phyloP scores from a whole-genome alignment of 2,888 invertebrate genomes.

The Therioaphis trifolii region DNA sequence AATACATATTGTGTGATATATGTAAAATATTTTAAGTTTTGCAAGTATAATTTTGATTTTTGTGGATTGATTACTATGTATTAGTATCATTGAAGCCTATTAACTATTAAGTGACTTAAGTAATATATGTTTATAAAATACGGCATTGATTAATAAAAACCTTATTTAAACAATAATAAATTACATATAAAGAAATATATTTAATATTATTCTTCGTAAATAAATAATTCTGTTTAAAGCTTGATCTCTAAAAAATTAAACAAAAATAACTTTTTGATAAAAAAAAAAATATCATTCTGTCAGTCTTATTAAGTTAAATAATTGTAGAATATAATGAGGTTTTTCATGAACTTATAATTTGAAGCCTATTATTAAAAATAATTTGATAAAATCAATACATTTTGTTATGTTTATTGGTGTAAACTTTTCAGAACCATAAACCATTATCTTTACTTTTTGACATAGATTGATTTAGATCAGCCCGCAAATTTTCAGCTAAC shows the following conservation, averaged over 20 bases:
- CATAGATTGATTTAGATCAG: slow-evolving; percentile 69
- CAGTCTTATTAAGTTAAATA: neutral
- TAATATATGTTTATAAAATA: no score
- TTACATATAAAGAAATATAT: neutral
- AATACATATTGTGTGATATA: no score
- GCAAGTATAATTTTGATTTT: no score
- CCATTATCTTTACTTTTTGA: slow-evolving; percentile 44
- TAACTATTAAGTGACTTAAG: no score
- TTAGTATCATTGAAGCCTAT: no score
- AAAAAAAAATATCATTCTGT: neutral
- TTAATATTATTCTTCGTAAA: neutral
- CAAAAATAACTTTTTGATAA: slow-evolving; percentile 1
- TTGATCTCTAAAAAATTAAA: neutral
- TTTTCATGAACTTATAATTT: neutral
- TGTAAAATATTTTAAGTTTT: no score
- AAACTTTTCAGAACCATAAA: slow-evolving; percentile 46
- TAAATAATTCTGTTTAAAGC: slow-evolving; percentile 18
- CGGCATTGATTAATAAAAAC: neutral
- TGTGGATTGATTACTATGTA: no score
- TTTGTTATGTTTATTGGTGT: neutral
- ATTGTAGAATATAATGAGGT: neutral
- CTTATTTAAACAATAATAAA: neutral
- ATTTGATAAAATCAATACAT: neutral
- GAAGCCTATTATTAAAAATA: neutral
- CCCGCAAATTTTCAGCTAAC: slow-evolving; percentile 82